Percentiles rank a stretch among this genome's conserved stretches.
Conservation (phyloP, 2,113 vertebrate species). For the Prochilodus magdalenae region DNA sequence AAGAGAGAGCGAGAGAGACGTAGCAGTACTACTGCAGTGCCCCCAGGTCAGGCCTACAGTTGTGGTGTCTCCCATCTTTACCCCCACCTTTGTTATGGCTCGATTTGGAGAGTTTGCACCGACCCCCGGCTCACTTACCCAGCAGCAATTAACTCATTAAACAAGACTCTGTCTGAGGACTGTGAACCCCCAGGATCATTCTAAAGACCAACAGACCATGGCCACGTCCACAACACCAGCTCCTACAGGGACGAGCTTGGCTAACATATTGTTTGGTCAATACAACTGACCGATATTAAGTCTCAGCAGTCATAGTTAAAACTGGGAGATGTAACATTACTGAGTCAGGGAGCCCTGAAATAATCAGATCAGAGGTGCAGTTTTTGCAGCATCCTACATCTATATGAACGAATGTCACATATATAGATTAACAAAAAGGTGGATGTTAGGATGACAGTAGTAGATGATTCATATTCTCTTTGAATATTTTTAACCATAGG, state of each 20-base stretch:
- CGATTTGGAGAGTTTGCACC: constrained; percentile 28
- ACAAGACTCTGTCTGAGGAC: constrained; percentile 16
- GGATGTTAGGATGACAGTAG: too few relatives aligned
- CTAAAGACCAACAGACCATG: neutral
- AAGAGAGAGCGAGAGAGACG: neutral
- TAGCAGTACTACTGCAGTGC: neutral
- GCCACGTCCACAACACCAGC: neutral
- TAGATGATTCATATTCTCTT: too few relatives aligned
- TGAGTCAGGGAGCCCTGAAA: too few relatives aligned
- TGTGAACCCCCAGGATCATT: neutral
- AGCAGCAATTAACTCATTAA: constrained; percentile 52
- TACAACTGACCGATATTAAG: too few relatives aligned
- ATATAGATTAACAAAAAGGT: too few relatives aligned
- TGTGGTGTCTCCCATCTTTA: neutral
- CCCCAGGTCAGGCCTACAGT: constrained; percentile 13
- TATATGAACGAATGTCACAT: too few relatives aligned
- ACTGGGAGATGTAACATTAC: too few relatives aligned
- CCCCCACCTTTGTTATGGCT: constrained; percentile 14
- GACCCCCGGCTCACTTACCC: constrained; percentile 44
- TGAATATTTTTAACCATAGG: too few relatives aligned
- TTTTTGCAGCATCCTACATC: too few relatives aligned
- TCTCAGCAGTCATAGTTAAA: too few relatives aligned
- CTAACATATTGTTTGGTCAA: too few relatives aligned
- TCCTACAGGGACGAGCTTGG: neutral
- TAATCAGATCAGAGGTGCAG: too few relatives aligned